Conservation (phyloP, 2,797 vertebrate genomes). For the Pangasius larnaudii region DNA sequence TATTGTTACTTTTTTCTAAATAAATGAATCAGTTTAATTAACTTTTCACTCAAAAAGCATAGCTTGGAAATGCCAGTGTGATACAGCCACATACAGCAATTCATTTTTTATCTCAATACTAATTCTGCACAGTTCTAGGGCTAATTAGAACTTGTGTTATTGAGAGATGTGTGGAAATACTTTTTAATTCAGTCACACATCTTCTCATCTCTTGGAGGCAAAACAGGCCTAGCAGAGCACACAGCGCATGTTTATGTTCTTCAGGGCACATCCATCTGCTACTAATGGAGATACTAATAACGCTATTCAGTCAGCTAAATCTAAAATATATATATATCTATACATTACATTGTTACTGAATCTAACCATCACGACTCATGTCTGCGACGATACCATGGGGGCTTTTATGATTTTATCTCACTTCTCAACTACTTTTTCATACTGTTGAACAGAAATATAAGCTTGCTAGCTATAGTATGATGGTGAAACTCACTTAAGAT, state of each 20-base stretch:
- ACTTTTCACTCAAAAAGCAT: not conserved
- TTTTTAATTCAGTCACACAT: conserved; percentile 25
- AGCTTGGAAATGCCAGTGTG: not conserved
- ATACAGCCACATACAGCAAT: not conserved
- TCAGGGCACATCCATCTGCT: conserved; percentile 42
- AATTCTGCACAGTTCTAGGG: not conserved
- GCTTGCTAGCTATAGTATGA: not conserved
- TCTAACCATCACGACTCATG: not conserved
- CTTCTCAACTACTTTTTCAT: not conserved
- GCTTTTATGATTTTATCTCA: not conserved
- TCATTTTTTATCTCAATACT: not conserved
- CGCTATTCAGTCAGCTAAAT: conserved; percentile 6
- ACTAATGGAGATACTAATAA: conserved; percentile 26
- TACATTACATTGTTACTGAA: not conserved
- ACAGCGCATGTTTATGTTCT: conserved; percentile 39
- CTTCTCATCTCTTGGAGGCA: conserved; percentile 26
- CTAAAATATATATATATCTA: not conserved
- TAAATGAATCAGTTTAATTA: not conserved
- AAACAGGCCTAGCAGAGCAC: conserved; percentile 36
- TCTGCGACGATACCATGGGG: too few species aligned
- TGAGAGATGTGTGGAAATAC: conserved; percentile 23
- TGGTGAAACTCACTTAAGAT: not conserved
- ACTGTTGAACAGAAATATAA: not conserved
- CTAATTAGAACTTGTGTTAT: not conserved
- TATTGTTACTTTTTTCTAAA: conserved; percentile 7